These are phyloP conservation scores for Panurus biarmicus DNA, from an alignment of 2,113 vertebrate species.

Conservation along the genomic window DNA sequence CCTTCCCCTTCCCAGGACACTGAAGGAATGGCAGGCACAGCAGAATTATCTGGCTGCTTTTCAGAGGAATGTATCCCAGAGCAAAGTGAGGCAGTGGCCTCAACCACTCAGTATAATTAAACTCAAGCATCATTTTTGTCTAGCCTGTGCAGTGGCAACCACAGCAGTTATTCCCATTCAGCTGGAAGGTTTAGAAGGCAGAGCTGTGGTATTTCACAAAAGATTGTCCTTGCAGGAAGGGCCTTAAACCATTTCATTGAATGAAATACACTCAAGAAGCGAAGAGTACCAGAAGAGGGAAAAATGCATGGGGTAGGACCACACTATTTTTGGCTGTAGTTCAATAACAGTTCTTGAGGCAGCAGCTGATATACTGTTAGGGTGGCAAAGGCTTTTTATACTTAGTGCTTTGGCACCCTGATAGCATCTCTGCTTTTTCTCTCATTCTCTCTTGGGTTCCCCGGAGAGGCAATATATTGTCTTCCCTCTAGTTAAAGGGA, in stretches of 20 bases:
- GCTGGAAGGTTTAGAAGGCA: background rate
- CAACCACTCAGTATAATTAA: constrained; percentile 41
- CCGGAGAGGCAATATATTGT: background rate
- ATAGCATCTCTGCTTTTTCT: background rate
- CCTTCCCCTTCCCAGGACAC: background rate
- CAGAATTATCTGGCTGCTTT: constrained; percentile 21
- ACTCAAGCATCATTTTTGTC: constrained; percentile 16
- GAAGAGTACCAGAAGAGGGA: background rate
- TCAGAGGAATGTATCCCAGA: background rate
- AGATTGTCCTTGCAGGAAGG: background rate
- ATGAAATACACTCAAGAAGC: background rate
- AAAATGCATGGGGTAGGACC: background rate
- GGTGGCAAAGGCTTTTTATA: background rate
- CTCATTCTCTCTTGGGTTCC: background rate
- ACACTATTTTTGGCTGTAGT: background rate
- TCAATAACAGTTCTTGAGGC: constrained; percentile 3
- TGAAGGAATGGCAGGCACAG: background rate
- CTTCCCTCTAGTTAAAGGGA: constrained; percentile 9
- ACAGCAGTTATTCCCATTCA: background rate
- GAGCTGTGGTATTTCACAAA: background rate
- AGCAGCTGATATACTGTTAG: background rate
- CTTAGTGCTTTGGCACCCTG: background rate
- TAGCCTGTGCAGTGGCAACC: background rate
- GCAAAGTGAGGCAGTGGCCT: constrained; percentile 2
- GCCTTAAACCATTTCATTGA: constrained; percentile 13